Base-by-base conservation (phyloP, 2,113 vertebrate species). In the Irena cyanogastra region DNA sequence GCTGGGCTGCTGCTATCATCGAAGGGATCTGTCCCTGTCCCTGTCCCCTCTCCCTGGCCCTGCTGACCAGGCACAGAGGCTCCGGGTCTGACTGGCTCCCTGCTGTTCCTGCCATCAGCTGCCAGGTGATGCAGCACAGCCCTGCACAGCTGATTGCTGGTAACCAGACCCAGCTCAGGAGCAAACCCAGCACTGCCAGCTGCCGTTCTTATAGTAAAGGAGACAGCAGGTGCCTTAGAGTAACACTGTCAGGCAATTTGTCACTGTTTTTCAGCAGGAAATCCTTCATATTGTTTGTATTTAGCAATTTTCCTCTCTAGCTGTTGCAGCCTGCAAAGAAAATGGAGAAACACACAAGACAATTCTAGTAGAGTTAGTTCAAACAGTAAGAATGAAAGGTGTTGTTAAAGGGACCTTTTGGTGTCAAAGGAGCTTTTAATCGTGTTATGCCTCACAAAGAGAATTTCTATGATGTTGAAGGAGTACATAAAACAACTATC, bases 221-320 rank as follows among this genome's bases (percentile, higher is more conserved):
- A 83, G 52, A 65, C 63, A 72, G 49, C 26, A 69, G 42, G 44
- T 93, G 65, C 53, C 57, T 63, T 47, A 37, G 39, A 66, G 33
- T 44, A 84, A 57, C 31, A 97, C 97, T 96, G 27, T 96, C 97
- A 64, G 98, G 98, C 44, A 98, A 91, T 84, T 95, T 92, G 83
- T 98, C 94, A 19, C 98, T 70, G 31, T 97, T 97, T 96, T 98
- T 98, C 68, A 95, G 78, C 78, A 98, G 78, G 75, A 98, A 99
- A 92, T 44, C 98, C 95, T 93, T 98, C 97, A 54, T 96, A 98
- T 22, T 87, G 81, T 97, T 97, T 96, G 30, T 98, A 96, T 89
- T 97, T 98, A 90, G 82, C 52, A 42, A 97, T 88, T 79, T 93
- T 96, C 30, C 95, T 96, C 88, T 97, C 97, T 88, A 98, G 94